A percentile compares a stretch with the other conserved stretches of the same genome.
phyloP scores from a whole-genome alignment of 2,113 vertebrate species.

The Pangasianodon hypophthalmus region DNA sequence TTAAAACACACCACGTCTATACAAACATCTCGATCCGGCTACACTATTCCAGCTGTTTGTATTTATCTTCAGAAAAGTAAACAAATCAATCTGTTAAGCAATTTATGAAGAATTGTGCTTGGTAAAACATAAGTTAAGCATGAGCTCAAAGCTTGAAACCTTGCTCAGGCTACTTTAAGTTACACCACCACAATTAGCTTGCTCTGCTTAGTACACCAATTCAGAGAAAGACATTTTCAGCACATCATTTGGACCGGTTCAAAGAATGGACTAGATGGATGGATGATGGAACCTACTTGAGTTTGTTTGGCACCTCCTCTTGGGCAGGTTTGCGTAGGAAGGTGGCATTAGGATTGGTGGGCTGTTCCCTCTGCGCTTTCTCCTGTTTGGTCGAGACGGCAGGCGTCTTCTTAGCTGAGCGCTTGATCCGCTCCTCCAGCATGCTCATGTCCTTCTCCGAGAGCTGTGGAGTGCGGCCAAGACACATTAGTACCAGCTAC shows the following conservation, averaged over 20 bases:
- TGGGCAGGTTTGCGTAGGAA: slow-evolving; percentile 83
- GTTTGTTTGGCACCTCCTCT: slow-evolving; percentile 92
- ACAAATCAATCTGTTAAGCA: neutral
- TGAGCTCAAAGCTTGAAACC: neutral
- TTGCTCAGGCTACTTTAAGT: too few relatives aligned
- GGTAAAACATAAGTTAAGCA: neutral
- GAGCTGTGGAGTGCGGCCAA: slow-evolving; percentile 71
- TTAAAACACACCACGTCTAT: neutral
- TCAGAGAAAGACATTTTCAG: neutral
- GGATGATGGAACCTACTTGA: slow-evolving; percentile 83
- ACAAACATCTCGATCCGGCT: neutral
- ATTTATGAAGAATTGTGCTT: neutral
- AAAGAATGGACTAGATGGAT: neutral
- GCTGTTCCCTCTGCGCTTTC: slow-evolving; percentile 78
- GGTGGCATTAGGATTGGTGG: slow-evolving; percentile 76
- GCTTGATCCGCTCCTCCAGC: slow-evolving; percentile 96
- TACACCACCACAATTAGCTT: too few relatives aligned
- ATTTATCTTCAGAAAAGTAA: neutral
- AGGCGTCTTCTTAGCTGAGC: slow-evolving; percentile 88
- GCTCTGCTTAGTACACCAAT: too few relatives aligned
- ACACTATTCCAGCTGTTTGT: neutral
- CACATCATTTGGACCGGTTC: neutral
- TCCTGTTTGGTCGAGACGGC: slow-evolving; percentile 80
- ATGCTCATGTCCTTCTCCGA: slow-evolving; percentile 99
- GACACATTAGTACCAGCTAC: neutral